Evolutionary conservation across 1,140 invertebrate species (phyloP).

Genomic region (Drosophila persimilis): DNA sequence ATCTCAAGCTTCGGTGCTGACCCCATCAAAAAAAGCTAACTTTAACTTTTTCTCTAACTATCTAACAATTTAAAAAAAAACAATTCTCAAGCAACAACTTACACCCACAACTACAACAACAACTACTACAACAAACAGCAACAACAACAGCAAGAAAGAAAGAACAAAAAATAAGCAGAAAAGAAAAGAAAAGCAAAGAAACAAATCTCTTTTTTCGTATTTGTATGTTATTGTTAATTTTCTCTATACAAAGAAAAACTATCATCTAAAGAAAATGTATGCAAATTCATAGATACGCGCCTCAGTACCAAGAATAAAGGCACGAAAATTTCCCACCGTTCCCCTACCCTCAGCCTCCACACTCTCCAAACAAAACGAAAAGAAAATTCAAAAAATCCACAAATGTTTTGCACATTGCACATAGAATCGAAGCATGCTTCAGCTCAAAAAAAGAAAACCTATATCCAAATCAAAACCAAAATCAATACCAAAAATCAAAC

Average conservation of each 20-base stretch:
- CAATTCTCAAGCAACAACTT: constrained; percentile 57
- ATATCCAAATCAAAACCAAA: constrained; percentile 31
- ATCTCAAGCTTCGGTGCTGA: constrained; percentile 29
- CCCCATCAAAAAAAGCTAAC: constrained; percentile 39
- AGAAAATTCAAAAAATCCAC: constrained; percentile 1
- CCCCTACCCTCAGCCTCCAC: constrained; percentile 3
- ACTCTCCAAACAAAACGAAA: constrained; percentile 12
- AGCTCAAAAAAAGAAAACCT: constrained; percentile 30
- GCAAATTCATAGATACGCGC: constrained; percentile 79
- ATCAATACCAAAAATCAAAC: constrained; percentile 36
- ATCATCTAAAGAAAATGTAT: constrained; percentile 82
- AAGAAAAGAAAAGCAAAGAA: constrained; percentile 44
- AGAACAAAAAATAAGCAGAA: constrained; percentile 22
- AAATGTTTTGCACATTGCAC: constrained; percentile 47
- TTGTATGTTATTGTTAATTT: constrained; percentile 83
- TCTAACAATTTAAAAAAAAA: constrained; percentile 56
- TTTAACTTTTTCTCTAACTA: constrained; percentile 70
- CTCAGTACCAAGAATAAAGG: constrained; percentile 51
- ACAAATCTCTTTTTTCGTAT: constrained; percentile 83
- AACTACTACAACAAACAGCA: constrained; percentile 51
- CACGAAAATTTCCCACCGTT: constrained; percentile 67
- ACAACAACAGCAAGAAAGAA: constrained; percentile 45
- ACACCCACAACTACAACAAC: constrained; percentile 61
- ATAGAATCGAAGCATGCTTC: constrained; percentile 75
- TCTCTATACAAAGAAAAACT: constrained; percentile 78